These are phyloP conservation scores for Mirounga angustirostris DNA, from an alignment of 2,113 vertebrate species.

Conservation along the genomic window DNA sequence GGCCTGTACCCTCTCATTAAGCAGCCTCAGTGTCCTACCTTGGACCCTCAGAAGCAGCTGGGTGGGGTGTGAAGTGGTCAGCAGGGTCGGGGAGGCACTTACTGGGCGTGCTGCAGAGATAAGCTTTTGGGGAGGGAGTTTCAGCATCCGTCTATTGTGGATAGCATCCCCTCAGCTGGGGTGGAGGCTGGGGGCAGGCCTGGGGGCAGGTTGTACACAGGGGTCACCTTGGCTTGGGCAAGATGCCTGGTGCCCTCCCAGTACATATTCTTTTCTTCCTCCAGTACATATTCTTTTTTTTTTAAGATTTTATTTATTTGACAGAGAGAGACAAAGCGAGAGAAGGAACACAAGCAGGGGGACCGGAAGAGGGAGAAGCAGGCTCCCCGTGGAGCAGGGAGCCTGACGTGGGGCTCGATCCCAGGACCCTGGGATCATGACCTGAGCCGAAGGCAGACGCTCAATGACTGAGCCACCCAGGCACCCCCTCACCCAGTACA, in stretches of 20 bases:
- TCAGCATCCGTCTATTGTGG: background rate
- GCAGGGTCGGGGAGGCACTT: background rate
- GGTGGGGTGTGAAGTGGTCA: background rate
- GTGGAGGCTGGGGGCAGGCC: background rate
- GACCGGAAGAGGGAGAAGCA: too few species aligned
- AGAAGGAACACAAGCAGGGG: too few species aligned
- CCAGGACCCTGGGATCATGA: too few species aligned
- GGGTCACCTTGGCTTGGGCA: background rate
- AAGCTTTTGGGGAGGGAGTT: background rate
- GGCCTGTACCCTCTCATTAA: slow-evolving; percentile 15
- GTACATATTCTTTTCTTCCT: background rate
- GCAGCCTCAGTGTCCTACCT: background rate
- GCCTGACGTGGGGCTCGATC: too few species aligned
- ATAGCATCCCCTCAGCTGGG: background rate
- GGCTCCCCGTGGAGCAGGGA: too few species aligned
- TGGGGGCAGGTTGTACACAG: background rate
- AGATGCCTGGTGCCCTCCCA: background rate
- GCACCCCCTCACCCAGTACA: background rate
- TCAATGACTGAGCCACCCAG: too few species aligned
- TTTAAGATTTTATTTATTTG: too few species aligned
- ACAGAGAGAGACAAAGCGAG: too few species aligned
- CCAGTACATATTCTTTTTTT: background rate
- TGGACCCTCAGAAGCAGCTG: background rate
- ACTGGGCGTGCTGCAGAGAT: background rate
- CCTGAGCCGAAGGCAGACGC: too few species aligned